Conservation (phyloP, 2,797 vertebrate species). For the Ceryle rudis region DNA sequence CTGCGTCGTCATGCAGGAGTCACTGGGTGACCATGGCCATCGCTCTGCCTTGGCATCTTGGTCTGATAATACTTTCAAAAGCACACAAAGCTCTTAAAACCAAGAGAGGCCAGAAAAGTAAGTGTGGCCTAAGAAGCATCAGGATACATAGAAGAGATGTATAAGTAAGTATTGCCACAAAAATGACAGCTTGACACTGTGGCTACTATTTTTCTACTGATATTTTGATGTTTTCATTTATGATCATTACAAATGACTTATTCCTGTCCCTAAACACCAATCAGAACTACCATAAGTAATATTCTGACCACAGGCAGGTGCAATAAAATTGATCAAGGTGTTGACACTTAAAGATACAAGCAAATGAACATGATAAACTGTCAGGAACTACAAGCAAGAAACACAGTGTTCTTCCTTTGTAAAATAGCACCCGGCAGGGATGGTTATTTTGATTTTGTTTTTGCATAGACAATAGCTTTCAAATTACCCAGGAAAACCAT, state of each 20-base stretch:
- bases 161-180: neutral
- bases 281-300: neutral
- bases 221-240: constrained; percentile 10
- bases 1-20: neutral
- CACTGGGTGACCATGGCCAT: fast-evolving
- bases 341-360: constrained; percentile 11
- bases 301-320: neutral
- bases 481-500: neutral
- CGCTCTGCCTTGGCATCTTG: neutral
- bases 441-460: neutral
- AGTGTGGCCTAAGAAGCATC: neutral
- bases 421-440: neutral
- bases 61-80: neutral
- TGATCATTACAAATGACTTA: neutral
- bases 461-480: neutral
- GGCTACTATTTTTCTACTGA: neutral
- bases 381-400: neutral
- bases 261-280: neutral
- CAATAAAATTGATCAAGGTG: constrained; percentile 25
- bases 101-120: neutral
- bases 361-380: constrained; percentile 23
- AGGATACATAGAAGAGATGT: neutral
- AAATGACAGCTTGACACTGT: neutral
- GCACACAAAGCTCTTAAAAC: neutral
- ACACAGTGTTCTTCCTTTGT: neutral